Base-by-base conservation (phyloP, 2,888 invertebrate species). In the Strigamia transsilvanica region DNA sequence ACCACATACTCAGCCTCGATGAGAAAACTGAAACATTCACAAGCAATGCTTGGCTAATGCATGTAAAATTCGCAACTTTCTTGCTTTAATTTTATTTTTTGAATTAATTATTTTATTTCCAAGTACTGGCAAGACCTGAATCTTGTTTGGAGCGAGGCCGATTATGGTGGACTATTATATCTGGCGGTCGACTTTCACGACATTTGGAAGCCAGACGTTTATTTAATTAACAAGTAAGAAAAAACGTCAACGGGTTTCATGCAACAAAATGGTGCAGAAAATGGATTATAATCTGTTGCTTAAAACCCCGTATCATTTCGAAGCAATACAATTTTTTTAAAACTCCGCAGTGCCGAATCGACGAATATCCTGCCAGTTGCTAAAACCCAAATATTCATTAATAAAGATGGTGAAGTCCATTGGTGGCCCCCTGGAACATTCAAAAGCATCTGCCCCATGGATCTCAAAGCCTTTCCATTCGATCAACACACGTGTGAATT, bases 391-490 rank as follows among this genome's bases (percentile, higher is more conserved):
- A 13, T 42, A 21, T 34, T 13, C 15, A 1, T 80, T 2, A 13
- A 15, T 9, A 21, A 46, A 10, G n/a, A 18, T 81, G 93, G 93
- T 0, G 86, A 86, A 6, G 90, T 93, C 0, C 84, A 91, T 5
- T 93, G 93, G 93, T 91, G 92, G 7, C 92, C 92, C 7, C 92
- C 93, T 5, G 90, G 92, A 1, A 92, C 92, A 84, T 92, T 93
- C 83, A 89, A 92, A 0, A 89, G 91, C 13, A 91, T 92, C 85
- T 93, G 92, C 85, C 91, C 92, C 82, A 86, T 91, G 38, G 82
- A 82, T 32, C 91, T 94, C 86, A 88, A 90, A 18, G 88, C 90
- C 83, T 95, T 95, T 95, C 95, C 95, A 0, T 91, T 90, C 79
- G 95, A 95, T 87, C 88, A 88, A 9, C 95, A 95, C 87, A 88